Base-by-base conservation (phyloP, 2,888 invertebrate species). In the Plagiodera versicolora region DNA sequence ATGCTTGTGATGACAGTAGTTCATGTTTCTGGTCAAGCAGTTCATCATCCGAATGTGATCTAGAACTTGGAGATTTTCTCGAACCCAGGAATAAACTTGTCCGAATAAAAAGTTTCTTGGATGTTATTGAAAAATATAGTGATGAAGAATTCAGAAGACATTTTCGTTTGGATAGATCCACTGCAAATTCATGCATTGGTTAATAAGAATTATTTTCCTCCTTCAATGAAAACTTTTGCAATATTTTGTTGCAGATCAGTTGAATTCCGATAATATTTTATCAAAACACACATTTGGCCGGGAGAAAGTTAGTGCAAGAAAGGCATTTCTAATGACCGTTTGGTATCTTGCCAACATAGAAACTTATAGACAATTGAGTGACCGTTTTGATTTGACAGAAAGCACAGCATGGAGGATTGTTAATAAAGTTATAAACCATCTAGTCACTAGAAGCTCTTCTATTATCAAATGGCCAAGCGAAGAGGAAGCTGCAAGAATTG, bases 291-390 rank as follows among this genome's bases (percentile, higher is more conserved):
- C 50, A 18, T 50, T 50, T 50, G 53, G 44, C 16, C 18, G 39
- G 18, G 53, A 53, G 24, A 53, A 19, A 19, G 53, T 53, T 17
- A 10, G 39, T 39, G 16, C 35, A 35, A 10, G 24, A 18, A 44
- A 53, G 35, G 39, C 17, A 39, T 53, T 53, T n/a, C 24, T 53
- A 24, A 39, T 53, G 39, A 53, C 53, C 8, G 14, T 53, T 39
- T 53, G 53, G 44, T 53, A 44, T 53, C 44, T 53, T 32, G 53
- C 53, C 19, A 53, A 53, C 20, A 19, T 44, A 24, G 44, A 53
- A 53, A 53, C 39, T 6, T 53, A 39, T 39, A 14, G 53, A 35
- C 53, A 53, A 19, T n/a, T 53, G 20, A 35, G 35, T 53, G 44
- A 53, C 44, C 39, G 53, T 20, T 53, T 44, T 39, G 35, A 39